Conservation (phyloP, 2,888 invertebrate genomes). For the Archips xylosteana region DNA sequence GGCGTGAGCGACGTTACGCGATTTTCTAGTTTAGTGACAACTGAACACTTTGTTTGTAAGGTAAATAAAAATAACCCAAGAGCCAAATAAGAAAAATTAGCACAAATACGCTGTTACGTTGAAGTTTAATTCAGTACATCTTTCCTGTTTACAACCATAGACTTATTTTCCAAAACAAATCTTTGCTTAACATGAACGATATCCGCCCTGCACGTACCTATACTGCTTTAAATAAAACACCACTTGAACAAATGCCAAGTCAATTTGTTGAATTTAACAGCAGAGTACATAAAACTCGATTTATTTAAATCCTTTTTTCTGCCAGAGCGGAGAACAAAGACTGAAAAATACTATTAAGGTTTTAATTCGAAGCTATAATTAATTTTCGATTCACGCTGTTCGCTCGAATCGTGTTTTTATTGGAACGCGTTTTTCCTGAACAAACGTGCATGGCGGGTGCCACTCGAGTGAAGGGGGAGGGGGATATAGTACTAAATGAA, state of each 20-base stretch:
- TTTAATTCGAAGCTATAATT: slow-evolving; percentile 70
- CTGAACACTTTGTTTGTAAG: not conserved
- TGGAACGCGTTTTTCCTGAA: slow-evolving; percentile 69
- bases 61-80: not conserved
- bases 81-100: not conserved
- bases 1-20: not conserved
- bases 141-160: too few species aligned
- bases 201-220: not conserved
- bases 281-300: slow-evolving; percentile 13
- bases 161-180: not conserved
- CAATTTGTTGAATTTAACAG: not conserved
- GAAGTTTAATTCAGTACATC: too few species aligned
- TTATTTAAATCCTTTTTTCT: slow-evolving; percentile 19
- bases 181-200: not conserved
- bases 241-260: slow-evolving; percentile 4
- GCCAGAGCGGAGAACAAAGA: slow-evolving; percentile 40
- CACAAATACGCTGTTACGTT: too few species aligned
- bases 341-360: slow-evolving; percentile 56
- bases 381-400: slow-evolving; percentile 78
- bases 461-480: slow-evolving; percentile 45
- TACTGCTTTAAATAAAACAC: not conserved
- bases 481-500: slow-evolving; percentile 64
- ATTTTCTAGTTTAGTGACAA: not conserved
- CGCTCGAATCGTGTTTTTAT: slow-evolving; percentile 70
- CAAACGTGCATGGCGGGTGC: slow-evolving; percentile 66